Conservation (phyloP, 2,113 vertebrate genomes). For the Mungos mungo region DNA sequence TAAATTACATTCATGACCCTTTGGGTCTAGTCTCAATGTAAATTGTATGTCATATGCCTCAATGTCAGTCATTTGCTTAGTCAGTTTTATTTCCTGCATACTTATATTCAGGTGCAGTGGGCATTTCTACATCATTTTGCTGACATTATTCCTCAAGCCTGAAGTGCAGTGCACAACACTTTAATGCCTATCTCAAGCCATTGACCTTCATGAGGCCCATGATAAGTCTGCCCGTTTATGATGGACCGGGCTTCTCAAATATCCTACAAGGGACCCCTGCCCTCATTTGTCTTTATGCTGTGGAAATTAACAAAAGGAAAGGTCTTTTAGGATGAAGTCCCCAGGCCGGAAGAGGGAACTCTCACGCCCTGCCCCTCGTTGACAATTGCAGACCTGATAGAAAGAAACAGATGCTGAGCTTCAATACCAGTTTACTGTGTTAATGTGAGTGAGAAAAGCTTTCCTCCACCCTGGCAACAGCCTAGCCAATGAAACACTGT, state of each 20-base stretch:
- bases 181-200: neutral
- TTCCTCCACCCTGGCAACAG: no score
- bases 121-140: neutral
- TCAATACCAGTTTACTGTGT: neutral
- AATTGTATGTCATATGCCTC: neutral
- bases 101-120: neutral
- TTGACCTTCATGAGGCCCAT: neutral
- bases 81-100: neutral
- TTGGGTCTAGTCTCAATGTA: neutral
- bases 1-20: neutral
- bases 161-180: neutral
- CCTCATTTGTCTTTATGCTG: neutral
- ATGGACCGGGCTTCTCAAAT: neutral
- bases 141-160: neutral
- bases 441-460: neutral
- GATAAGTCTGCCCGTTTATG: neutral
- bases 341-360: neutral
- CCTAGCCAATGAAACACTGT: neutral
- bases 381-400: neutral
- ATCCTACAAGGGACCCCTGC: neutral
- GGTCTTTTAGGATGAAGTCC: neutral
- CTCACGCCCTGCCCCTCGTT: neutral
- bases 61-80: neutral
- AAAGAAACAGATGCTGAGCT: neutral
- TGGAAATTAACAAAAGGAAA: neutral